A percentile compares a stretch with the other conserved stretches of the same genome.
Evolutionary conservation across 2,888 invertebrate genomes (phyloP).

Genomic region (Dasysyrphus albostriatus): DNA sequence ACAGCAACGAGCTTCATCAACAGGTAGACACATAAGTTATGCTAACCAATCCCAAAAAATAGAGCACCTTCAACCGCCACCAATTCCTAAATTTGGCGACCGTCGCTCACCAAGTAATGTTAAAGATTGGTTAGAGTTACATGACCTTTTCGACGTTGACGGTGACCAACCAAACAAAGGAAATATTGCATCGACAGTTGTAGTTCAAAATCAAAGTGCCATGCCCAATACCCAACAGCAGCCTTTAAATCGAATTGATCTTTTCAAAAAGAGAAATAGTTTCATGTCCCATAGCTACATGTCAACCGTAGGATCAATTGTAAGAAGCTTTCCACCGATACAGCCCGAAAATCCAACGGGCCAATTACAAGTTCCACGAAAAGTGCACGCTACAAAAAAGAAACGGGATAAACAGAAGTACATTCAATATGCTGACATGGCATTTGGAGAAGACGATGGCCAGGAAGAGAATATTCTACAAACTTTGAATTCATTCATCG

Average conservation of each 20-base stretch:
- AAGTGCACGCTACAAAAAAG: slow-evolving; percentile 67
- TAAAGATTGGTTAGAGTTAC: slow-evolving; percentile 83
- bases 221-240: slow-evolving; percentile 31
- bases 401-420: slow-evolving; percentile 78
- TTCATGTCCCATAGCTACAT: slow-evolving; percentile 81
- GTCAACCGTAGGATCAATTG: slow-evolving; percentile 81
- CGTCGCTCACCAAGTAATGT: slow-evolving; percentile 83
- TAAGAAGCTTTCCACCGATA: slow-evolving; percentile 81
- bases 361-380: slow-evolving; percentile 33
- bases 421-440: slow-evolving; percentile 81
- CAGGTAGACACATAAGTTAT: slow-evolving; percentile 67
- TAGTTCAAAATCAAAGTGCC: slow-evolving; percentile 51
- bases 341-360: slow-evolving; percentile 51
- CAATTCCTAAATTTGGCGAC: slow-evolving; percentile 82
- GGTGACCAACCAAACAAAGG: slow-evolving; percentile 41
- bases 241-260: slow-evolving; percentile 40
- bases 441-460: slow-evolving; percentile 79
- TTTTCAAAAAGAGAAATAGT: slow-evolving; percentile 81
- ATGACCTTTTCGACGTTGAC: slow-evolving; percentile 79
- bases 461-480: slow-evolving; percentile 82
- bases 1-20: slow-evolving; percentile 73
- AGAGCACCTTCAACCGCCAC: slow-evolving; percentile 77
- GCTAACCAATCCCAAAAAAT: slow-evolving; percentile 67
- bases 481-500: slow-evolving; percentile 81
- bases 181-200: slow-evolving; percentile 26